Base-by-base conservation (phyloP, 2,797 vertebrate genomes). In the Anguilla anguilla region DNA sequence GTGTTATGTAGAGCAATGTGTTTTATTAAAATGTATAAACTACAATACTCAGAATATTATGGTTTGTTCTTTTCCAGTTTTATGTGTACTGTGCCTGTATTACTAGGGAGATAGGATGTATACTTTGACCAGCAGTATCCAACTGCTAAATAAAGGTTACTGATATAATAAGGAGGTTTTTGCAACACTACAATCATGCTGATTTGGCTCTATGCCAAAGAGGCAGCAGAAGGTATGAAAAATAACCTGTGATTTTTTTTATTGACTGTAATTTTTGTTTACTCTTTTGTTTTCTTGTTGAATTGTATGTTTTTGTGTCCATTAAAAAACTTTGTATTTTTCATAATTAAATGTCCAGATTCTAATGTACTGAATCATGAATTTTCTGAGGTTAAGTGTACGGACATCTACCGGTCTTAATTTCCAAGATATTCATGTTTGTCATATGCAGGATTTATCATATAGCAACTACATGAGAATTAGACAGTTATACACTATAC, bases 281-380 rank as follows among this genome's bases (percentile, higher is more conserved):
- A 86, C 64, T 81, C 4, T 46, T 46, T 6, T 46, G 15, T 2
- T 46, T 46, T 2, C 19, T 81, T n/a, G 15, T 49, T 22, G 19
- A 77, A 28, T 91, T 92, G 87, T 93, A 89, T 2, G 0, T 35
- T 35, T 35, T 35, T 5, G 77, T 81, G 77, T 81, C 72, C 72
- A 77, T 35, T 74, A 89, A 90, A 35, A 83, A 25, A 74, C 81
- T 89, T 89, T 90, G 77, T 13, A 94, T 94, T 96, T 95, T 95
- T 96, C 86, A 88, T 94, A 93, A 95, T 94, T 94, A 95, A 94
- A 94, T 67, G 4, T 28, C 28, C 77, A 81, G 25, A 19, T 22
- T 81, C 10, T 22, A 49, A 81, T 77, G 35, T 35, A 35, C 17
- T 17, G 74, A 46, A 49, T 81, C 1, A 49, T 81, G 17, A 0